Evolutionary conservation across 2,797 vertebrate species (phyloP).

Genomic region (Acrossocheilus fasciatus): DNA sequence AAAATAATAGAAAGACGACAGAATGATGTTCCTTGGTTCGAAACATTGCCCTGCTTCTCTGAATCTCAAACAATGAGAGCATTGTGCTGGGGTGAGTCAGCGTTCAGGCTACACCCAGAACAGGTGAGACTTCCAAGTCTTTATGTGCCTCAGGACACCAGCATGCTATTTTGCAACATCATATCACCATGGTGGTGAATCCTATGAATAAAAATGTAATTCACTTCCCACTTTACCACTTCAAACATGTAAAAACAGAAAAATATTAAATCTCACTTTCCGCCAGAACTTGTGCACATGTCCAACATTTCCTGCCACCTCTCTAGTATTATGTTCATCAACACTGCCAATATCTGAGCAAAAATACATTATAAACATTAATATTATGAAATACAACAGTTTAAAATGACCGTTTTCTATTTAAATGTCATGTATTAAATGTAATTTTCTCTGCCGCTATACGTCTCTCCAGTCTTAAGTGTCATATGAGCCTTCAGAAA

Average conservation of each 20-base stretch:
- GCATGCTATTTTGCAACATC: background rate
- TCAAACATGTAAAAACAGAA: background rate
- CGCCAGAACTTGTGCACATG: background rate
- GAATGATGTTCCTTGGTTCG: background rate
- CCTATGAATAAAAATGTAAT: background rate
- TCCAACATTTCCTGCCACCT: background rate
- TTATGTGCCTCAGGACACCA: slow-evolving; percentile 19
- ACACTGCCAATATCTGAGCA: background rate
- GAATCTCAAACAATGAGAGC: slow-evolving; percentile 32
- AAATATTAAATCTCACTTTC: background rate
- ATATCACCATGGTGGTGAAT: background rate
- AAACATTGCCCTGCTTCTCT: slow-evolving; percentile 11
- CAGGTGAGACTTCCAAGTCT: slow-evolving; percentile 37
- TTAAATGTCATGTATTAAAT: background rate
- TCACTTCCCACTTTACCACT: background rate
- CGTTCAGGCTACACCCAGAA: slow-evolving; percentile 50
- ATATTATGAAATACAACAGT: background rate
- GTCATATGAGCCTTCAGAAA: background rate
- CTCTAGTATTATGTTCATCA: background rate
- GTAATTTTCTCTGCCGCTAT: background rate
- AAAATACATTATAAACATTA: background rate
- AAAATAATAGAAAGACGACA: slow-evolving; percentile 19
- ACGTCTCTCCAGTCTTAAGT: background rate
- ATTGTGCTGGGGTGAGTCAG: slow-evolving; percentile 50
- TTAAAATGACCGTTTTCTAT: background rate